phyloP scores from a whole-genome alignment of 2,113 vertebrate genomes.

The Vidua macroura region DNA sequence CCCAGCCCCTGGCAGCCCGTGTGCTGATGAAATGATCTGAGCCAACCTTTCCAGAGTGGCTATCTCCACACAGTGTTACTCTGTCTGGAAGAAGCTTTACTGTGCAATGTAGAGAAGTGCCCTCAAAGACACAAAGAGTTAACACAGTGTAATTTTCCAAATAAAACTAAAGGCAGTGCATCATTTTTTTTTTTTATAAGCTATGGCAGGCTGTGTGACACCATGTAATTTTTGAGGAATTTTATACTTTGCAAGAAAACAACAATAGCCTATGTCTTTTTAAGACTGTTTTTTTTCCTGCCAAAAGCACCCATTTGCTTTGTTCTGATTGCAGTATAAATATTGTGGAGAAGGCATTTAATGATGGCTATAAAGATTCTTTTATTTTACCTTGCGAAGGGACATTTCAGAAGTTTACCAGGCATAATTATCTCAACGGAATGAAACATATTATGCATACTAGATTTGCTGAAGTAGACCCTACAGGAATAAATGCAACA shows the following conservation, averaged over 20 bases:
- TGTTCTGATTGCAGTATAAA: conserved; percentile 73
- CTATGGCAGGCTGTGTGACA: conserved; percentile 73
- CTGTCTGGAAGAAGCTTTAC: background rate
- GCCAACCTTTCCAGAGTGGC: background rate
- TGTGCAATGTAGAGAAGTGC: background rate
- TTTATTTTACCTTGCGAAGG: conserved; percentile 65
- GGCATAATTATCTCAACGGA: background rate
- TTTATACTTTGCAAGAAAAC: conserved; percentile 75
- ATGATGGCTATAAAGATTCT: conserved; percentile 63
- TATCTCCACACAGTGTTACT: background rate
- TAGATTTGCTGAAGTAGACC: background rate
- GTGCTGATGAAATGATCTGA: background rate
- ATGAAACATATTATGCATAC: background rate
- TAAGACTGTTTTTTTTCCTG: conserved; percentile 61
- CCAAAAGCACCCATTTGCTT: conserved; percentile 70
- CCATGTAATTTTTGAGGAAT: conserved; percentile 80
- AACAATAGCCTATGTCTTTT: conserved; percentile 73
- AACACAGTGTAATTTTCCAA: conserved; percentile 75
- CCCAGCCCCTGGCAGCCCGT: background rate
- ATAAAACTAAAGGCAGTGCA: conserved; percentile 72
- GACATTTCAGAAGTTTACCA: conserved; percentile 36
- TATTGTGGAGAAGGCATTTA: conserved; percentile 61
- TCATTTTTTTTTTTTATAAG: conserved; percentile 73
- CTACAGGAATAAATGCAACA: background rate
- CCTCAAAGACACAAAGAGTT: conserved; percentile 70